A percentile compares a stretch with the other conserved stretches of the same genome.
These are phyloP conservation scores for Drosophila meridionalis DNA, from an alignment of 2,888 invertebrate species.

Conservation along the genomic window DNA sequence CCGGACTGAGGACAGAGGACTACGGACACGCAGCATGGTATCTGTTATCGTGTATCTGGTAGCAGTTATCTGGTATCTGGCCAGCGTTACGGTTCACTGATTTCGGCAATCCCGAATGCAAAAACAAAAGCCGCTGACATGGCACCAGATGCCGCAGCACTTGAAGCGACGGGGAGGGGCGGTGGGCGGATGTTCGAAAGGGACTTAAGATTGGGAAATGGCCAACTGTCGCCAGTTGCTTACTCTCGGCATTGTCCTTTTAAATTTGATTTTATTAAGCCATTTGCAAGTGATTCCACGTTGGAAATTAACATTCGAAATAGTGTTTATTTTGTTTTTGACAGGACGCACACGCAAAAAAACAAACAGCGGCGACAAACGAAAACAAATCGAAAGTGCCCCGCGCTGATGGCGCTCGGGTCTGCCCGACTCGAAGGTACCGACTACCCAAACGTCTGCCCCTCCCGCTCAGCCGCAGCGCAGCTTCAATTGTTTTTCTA, in stretches of 20 bases:
- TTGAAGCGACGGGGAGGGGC: not conserved
- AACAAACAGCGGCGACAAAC: constrained; percentile 7
- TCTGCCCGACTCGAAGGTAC: not conserved
- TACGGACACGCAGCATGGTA: constrained; percentile 18
- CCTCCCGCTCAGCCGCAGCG: not conserved
- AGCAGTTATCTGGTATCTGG: constrained; percentile 53
- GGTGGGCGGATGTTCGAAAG: not conserved
- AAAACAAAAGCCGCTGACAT: constrained; percentile 71
- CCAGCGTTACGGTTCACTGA: constrained; percentile 65
- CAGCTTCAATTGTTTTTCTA: not conserved
- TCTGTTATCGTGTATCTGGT: constrained; percentile 17
- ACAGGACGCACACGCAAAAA: constrained; percentile 6
- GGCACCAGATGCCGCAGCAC: constrained; percentile 62
- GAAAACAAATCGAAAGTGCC: not conserved
- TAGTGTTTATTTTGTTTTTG: constrained; percentile 42
- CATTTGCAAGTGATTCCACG: constrained; percentile 48
- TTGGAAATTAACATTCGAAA: constrained; percentile 27
- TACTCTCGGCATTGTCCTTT: constrained; percentile 36
- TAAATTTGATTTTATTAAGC: constrained; percentile 51
- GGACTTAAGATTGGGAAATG: not conserved
- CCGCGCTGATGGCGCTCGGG: not conserved
- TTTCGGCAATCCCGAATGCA: constrained; percentile 64
- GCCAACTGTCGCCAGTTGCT: constrained; percentile 50
- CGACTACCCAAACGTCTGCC: not conserved
- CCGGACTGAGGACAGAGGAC: not conserved